A percentile compares a stretch with the other conserved stretches of the same genome.
phyloP scores from a whole-genome alignment of 2,888 invertebrate species.

The Agriopis aurantiaria region DNA sequence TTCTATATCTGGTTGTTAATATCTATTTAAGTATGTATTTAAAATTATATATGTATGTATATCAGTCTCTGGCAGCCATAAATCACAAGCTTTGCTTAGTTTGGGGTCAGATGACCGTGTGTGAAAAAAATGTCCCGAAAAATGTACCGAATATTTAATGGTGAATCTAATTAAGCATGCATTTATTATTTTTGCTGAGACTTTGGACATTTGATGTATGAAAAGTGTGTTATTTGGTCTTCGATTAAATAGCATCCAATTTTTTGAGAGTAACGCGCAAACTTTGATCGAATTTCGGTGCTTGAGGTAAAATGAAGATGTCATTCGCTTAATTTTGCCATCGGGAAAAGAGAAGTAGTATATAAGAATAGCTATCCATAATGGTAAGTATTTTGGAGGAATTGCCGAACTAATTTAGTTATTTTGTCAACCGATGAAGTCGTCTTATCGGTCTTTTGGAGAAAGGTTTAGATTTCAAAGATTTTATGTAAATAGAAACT shows the following conservation, averaged over 20 bases:
- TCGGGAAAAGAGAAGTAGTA: slow-evolving; percentile 5
- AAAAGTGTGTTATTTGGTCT: neutral
- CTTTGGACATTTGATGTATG: neutral
- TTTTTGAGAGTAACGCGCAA: slow-evolving; percentile 26
- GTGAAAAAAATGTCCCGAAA: no score
- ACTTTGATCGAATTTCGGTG: slow-evolving; percentile 33
- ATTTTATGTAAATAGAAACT: neutral
- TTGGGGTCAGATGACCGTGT: no score
- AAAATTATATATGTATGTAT: no score
- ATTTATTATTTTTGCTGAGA: neutral
- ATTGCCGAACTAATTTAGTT: slow-evolving; percentile 1
- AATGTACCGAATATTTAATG: no score
- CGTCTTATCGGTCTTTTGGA: neutral
- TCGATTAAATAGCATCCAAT: neutral
- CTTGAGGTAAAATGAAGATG: slow-evolving; percentile 25
- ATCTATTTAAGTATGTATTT: no score
- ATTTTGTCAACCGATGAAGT: neutral
- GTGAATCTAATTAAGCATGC: no score
- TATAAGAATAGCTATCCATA: slow-evolving; percentile 16
- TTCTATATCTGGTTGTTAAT: no score
- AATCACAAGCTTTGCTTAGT: no score
- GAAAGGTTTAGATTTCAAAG: neutral
- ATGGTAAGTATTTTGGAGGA: slow-evolving; percentile 8
- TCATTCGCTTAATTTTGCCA: slow-evolving; percentile 24
- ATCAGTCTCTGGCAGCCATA: no score